Base-by-base conservation (phyloP, 2,888 invertebrate genomes). In the Microdon myrmicae region DNA sequence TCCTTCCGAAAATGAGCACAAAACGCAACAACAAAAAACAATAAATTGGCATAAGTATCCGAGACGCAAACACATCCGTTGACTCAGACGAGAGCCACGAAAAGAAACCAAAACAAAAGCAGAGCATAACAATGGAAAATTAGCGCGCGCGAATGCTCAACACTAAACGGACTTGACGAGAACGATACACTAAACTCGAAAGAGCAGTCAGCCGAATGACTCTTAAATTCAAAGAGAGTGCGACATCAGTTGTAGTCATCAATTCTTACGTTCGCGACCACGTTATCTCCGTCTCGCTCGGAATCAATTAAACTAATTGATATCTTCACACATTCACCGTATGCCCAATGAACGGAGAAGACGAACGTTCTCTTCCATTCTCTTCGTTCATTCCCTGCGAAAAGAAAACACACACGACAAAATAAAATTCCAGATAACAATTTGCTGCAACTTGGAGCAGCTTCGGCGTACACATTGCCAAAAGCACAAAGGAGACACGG, bases 261-360 rank as follows among this genome's bases (percentile, higher is more conserved):
- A n/a, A n/a, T n/a, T n/a, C n/a, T n/a, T n/a, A n/a, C n/a, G n/a
- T n/a, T n/a, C n/a, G n/a, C n/a, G 6, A 5, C 7, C 17, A 5
- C 12, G n/a, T 1, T 14, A 4, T n/a, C 14, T 34, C 47, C 14
- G 13, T 64, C 64, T 58, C 58, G 1, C 53, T 64, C 51, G 34
- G 31, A 66, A 66, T 66, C 66, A 66, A 66, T 66, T 66, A 66
- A 44, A 59, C 59, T 66, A 66, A 66, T 66, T 66, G 59, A 66
- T 54, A 66, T 59, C 54, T 59, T 66, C 66, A 54, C 54, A 45
- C n/a, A n/a, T n/a, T n/a, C n/a, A n/a, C n/a, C n/a, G n/a, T n/a
- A n/a, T n/a, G n/a, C n/a, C n/a, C n/a, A n/a, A n/a, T n/a, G n/a
- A n/a, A n/a, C n/a, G n/a, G n/a, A n/a, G n/a, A n/a, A 12, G 29